phyloP scores from a whole-genome alignment of 2,888 invertebrate species.

The Xestia xanthographa region DNA sequence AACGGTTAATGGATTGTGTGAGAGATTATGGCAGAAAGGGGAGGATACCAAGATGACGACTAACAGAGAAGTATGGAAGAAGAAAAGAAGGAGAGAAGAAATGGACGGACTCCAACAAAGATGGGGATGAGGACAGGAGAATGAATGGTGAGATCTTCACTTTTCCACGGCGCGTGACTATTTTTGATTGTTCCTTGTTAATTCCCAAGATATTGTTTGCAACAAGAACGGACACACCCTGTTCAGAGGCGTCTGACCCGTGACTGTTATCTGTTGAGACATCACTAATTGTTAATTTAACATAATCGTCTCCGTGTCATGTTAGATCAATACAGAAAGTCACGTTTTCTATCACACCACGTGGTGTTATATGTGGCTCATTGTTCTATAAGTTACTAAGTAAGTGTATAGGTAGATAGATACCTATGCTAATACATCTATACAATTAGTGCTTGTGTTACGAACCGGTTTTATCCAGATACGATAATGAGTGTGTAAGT shows the following conservation, averaged over 20 bases:
- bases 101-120: neutral
- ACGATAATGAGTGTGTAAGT: neutral
- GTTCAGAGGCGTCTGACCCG: conserved; percentile 8
- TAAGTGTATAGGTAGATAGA: neutral
- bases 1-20: neutral
- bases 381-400: conserved; percentile 6
- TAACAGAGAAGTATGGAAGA: neutral
- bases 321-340: conserved; percentile 36
- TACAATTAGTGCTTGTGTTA: conserved; percentile 11
- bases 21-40: neutral
- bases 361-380: conserved; percentile 8
- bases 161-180: neutral
- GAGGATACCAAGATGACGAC: neutral
- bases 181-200: neutral
- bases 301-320: conserved; percentile 23
- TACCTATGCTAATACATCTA: conserved; percentile 14
- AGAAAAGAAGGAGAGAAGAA: neutral
- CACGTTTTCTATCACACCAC: conserved; percentile 46
- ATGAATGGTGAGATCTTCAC: neutral
- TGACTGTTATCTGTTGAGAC: neutral
- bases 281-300: conserved; percentile 20
- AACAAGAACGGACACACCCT: conserved; percentile 3
- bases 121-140: neutral
- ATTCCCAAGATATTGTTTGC: conserved; percentile 3
- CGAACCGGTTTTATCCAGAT: conserved; percentile 44